These are phyloP conservation scores for Temnothorax ravouxi DNA, from an alignment of 2,888 invertebrate species.

Conservation along the genomic window DNA sequence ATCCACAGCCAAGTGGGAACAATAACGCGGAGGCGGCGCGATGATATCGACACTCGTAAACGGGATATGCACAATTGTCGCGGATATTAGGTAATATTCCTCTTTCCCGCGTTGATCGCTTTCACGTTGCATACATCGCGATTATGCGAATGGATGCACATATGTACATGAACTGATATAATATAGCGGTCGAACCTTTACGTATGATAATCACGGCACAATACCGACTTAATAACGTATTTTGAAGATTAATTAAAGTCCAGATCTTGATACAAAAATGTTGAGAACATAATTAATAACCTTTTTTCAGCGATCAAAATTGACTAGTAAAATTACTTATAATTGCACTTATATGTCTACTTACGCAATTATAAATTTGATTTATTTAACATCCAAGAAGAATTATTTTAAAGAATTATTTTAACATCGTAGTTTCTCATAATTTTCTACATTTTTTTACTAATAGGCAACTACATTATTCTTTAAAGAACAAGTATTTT, in stretches of 20 bases:
- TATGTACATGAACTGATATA: not conserved
- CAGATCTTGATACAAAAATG: not conserved
- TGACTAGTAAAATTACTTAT: not conserved
- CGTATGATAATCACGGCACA: not conserved
- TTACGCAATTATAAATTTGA: not conserved
- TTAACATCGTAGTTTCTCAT: not conserved
- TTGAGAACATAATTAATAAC: not conserved
- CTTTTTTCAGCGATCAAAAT: not conserved
- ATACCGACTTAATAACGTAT: not conserved
- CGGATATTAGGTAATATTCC: not conserved
- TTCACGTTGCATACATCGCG: not conserved
- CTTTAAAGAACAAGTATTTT: not conserved
- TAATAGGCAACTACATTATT: not conserved
- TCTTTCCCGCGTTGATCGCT: not conserved
- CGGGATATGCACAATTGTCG: slow-evolving; percentile 2
- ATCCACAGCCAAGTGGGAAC: slow-evolving; percentile 10
- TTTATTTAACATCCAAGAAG: not conserved
- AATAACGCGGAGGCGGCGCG: slow-evolving; percentile 30
- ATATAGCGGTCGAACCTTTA: not conserved
- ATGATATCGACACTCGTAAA: slow-evolving; percentile 14
- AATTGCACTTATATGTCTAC: not conserved
- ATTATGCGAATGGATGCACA: slow-evolving; percentile 1
- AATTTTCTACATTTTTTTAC: not conserved
- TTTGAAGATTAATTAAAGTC: not conserved
- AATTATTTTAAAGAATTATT: not conserved